phyloP scores from a whole-genome alignment of 2,797 vertebrate genomes.

The Psittacula derbiana region DNA sequence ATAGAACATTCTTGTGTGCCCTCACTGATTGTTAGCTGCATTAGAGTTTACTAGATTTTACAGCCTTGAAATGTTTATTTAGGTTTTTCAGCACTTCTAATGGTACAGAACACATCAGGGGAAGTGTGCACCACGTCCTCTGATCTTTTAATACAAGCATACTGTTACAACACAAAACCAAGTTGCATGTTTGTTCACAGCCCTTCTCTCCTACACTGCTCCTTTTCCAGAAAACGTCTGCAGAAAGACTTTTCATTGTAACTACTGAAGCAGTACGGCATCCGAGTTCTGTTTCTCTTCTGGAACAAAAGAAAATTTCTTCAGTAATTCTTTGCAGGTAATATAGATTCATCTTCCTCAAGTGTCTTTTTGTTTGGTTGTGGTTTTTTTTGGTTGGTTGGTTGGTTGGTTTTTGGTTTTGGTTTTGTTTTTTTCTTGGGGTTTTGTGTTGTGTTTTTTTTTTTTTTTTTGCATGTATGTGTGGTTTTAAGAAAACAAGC shows the following conservation, averaged over 20 bases:
- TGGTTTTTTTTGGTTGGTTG: no score
- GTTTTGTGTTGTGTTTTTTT: no score
- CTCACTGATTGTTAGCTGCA: neutral
- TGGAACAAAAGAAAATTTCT: neutral
- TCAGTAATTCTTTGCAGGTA: neutral
- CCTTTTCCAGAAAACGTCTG: neutral
- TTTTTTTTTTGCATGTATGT: neutral
- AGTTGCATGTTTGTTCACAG: neutral
- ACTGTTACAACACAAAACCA: neutral
- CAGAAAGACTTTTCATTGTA: neutral
- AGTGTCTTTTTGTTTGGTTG: neutral
- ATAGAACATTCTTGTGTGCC: neutral
- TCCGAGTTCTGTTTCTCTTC: neutral
- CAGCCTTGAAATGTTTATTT: neutral
- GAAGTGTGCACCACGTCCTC: neutral
- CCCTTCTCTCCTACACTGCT: neutral
- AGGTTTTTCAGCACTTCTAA: neutral
- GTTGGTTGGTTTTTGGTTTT: no score
- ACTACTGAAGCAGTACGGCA: neutral
- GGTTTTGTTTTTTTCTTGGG: no score
- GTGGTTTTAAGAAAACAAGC: neutral
- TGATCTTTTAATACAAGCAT: neutral
- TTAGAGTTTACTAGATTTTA: neutral
- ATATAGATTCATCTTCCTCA: neutral
- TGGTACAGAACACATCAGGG: neutral